Conservation (phyloP, 37 sponge, comb jelly and placozoan species). For the Diacarnus erythraeanus region DNA sequence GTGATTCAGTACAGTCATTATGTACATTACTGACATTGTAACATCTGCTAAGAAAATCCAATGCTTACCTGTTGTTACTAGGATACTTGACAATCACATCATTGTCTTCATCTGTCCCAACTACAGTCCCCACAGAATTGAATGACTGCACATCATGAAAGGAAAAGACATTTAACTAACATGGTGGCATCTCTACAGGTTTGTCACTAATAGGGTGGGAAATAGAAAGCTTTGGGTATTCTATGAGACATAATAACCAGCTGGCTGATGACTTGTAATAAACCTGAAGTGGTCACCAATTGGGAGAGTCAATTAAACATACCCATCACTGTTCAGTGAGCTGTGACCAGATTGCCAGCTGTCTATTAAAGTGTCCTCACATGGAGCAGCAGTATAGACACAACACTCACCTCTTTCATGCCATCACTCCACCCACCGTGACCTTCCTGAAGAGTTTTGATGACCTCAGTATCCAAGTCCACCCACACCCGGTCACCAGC, state of each 20-base stretch:
- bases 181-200: too few species aligned
- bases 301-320: too few species aligned
- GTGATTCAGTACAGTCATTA: neutral
- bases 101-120: conserved; percentile 67
- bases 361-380: neutral
- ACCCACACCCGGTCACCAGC: conserved; percentile 71
- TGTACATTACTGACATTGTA: neutral
- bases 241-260: too few species aligned
- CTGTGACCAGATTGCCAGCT: neutral
- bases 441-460: conserved; percentile 61
- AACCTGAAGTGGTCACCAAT: too few species aligned
- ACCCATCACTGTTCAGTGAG: too few species aligned
- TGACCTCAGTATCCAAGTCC: conserved; percentile 41
- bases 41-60: neutral
- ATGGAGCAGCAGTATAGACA: neutral
- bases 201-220: too few species aligned
- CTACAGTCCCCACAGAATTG: conserved; percentile 61
- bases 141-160: conserved; percentile 57
- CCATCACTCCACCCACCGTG: conserved; percentile 86
- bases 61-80: conserved; percentile 27
- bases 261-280: too few species aligned
- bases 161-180: too few species aligned
- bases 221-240: too few species aligned
- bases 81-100: conserved; percentile 81
- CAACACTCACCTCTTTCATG: conserved; percentile 77